Conservation (phyloP, 2,113 vertebrate species). For the Rhabdomys dilectus region DNA sequence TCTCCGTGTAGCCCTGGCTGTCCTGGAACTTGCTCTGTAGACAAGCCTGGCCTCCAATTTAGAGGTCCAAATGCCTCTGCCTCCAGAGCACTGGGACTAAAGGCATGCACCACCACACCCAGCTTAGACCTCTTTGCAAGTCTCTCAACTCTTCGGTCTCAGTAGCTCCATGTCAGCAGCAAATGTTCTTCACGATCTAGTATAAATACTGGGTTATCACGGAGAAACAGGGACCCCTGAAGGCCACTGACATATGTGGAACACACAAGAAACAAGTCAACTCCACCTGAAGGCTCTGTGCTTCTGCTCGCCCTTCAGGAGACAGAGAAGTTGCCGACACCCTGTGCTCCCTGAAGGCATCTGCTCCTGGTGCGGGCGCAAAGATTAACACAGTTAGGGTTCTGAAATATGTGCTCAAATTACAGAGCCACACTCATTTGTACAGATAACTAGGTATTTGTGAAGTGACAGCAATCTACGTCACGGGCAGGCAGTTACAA, state of each 20-base stretch:
- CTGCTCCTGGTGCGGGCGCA: too few species aligned
- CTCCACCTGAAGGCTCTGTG: accelerated
- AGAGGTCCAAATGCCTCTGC: too few species aligned
- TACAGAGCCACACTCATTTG: neutral
- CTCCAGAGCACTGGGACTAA: too few species aligned
- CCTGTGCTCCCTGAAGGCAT: neutral
- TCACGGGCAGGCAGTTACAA: neutral
- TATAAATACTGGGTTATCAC: neutral
- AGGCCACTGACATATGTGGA: neutral
- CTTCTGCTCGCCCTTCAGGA: neutral
- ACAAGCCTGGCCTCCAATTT: too few species aligned
- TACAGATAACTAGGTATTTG: neutral
- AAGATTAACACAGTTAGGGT: neutral
- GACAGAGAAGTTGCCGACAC: neutral
- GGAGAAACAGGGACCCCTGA: neutral
- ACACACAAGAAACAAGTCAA: neutral
- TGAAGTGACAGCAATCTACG: neutral
- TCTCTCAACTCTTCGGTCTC: neutral
- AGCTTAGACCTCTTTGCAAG: too few species aligned
- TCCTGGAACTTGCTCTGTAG: too few species aligned
- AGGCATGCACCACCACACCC: too few species aligned
- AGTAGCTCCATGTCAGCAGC: neutral
- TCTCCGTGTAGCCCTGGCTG: too few species aligned
- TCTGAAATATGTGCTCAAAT: neutral
- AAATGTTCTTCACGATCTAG: too few species aligned